These are phyloP conservation scores for Pristionchus fissidentatus DNA, from an alignment of 2,888 invertebrate species.

Conservation along the genomic window DNA sequence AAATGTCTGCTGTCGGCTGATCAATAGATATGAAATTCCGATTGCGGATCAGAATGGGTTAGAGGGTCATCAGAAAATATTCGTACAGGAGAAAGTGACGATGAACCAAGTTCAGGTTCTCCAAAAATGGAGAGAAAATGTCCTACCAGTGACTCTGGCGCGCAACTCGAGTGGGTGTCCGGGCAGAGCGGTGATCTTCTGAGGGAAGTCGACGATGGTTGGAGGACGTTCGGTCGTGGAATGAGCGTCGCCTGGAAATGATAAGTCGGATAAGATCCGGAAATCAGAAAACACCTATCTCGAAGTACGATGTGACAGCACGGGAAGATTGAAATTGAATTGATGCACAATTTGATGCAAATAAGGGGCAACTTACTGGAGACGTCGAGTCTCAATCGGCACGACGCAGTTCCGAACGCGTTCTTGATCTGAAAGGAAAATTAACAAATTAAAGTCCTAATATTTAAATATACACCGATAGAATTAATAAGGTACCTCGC, in stretches of 20 bases:
- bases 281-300: background rate
- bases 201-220: constrained; percentile 59
- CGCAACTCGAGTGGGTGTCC: constrained; percentile 53
- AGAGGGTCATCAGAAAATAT: no score
- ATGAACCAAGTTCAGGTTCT: constrained; percentile 19
- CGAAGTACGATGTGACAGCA: background rate
- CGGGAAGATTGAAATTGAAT: no score
- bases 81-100: constrained; percentile 7
- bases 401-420: constrained; percentile 60
- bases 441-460: constrained; percentile 47
- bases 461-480: background rate
- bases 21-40: no score
- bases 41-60: no score
- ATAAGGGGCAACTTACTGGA: constrained; percentile 54
- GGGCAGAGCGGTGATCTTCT: constrained; percentile 55
- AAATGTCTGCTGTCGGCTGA: constrained; percentile 50
- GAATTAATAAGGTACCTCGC: constrained; percentile 49
- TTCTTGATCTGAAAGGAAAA: constrained; percentile 55
- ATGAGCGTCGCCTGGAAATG: constrained; percentile 56
- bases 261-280: background rate
- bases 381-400: constrained; percentile 62
- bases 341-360: no score
- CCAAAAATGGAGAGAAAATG: constrained; percentile 3
- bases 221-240: constrained; percentile 64
- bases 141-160: constrained; percentile 51